Base-by-base conservation (phyloP, 2,797 vertebrate genomes). In the Mustela erminea region DNA sequence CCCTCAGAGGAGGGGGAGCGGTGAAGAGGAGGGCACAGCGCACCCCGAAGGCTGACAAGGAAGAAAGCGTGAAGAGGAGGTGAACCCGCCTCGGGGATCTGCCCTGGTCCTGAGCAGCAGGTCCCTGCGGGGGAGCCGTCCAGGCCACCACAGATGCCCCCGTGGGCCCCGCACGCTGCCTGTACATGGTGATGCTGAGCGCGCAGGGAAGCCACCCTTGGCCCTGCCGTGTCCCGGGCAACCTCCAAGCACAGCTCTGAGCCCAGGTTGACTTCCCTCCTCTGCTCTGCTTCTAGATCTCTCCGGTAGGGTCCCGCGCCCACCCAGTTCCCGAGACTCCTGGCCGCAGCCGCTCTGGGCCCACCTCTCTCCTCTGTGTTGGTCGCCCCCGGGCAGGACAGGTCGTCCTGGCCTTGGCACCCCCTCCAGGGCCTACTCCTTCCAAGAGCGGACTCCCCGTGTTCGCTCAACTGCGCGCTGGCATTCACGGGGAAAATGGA, bases 291-390 rank as follows among this genome's bases (percentile, higher is more conserved):
- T 75, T 32, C 23, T 56, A 25, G 6, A 46, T 58, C 21, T 66
- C n/a, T n/a, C 46, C 5, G 3, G 20, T 1, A 3, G 3, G 74
- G 54, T 10, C 32, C 38, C 3, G 3, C 0, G 43, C 60, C 43
- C 0, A 0, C 18, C 23, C 38, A 56, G 7, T 4, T 11, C 58
- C 21, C 4, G 0, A 32, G 64, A 8, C 0, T 0, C 46, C 35
- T 4, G 4, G 21, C 35, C 35, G 0, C 12, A 11, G 60, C 4
- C 12, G 27, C 60, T 27, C 20, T 68, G n/a, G 70, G 52, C 5
- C 1, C 11, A 27, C 3, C 18, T 1, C 56, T 9, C 13, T 56
- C 52, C 58, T 27, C 66, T 12, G 4, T 23, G 13, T 43, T 5
- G 20, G 2, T 21, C 8, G 7, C 35, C 35, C 18, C 8, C 15